Evolutionary conservation across 2,113 vertebrate species (phyloP).

Genomic region (zebrafish (Danio rerio)): DNA sequence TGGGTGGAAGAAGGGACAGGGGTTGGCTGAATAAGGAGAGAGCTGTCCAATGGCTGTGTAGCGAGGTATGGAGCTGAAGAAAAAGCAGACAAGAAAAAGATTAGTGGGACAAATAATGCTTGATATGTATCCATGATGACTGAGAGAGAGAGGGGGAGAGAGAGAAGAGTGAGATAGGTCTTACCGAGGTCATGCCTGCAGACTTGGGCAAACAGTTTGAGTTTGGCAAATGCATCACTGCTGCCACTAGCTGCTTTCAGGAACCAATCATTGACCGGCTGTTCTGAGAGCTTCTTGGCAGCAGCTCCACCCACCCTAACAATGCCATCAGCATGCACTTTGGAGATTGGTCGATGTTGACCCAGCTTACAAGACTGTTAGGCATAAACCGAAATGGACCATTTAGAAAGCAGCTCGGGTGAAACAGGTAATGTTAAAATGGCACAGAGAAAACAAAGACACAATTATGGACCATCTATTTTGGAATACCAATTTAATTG

Average conservation of each 20-base stretch:
- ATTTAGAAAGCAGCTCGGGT: background rate
- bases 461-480: background rate
- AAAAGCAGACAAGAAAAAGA: slow-evolving; percentile 14
- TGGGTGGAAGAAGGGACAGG: slow-evolving; percentile 80
- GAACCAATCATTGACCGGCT: slow-evolving; percentile 96
- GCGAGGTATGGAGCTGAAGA: slow-evolving; percentile 93
- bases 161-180: background rate
- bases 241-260: slow-evolving; percentile 87
- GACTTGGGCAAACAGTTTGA: slow-evolving; percentile 97
- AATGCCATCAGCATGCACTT: slow-evolving; percentile 90
- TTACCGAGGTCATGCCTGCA: slow-evolving; percentile 95
- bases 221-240: slow-evolving; percentile 92
- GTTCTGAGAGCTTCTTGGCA: slow-evolving; percentile 88
- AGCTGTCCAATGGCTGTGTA: slow-evolving; percentile 90
- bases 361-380: slow-evolving; percentile 93
- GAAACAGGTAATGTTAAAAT: background rate
- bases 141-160: background rate
- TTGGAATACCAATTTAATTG: too few species aligned
- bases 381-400: slow-evolving; percentile 6
- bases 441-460: background rate
- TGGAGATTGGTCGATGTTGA: slow-evolving; percentile 96
- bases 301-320: slow-evolving; percentile 89
- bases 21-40: slow-evolving; percentile 89
- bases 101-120: background rate
- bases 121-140: background rate